phyloP scores from a whole-genome alignment of 2,113 vertebrate species.

The Lanius ludovicianus region DNA sequence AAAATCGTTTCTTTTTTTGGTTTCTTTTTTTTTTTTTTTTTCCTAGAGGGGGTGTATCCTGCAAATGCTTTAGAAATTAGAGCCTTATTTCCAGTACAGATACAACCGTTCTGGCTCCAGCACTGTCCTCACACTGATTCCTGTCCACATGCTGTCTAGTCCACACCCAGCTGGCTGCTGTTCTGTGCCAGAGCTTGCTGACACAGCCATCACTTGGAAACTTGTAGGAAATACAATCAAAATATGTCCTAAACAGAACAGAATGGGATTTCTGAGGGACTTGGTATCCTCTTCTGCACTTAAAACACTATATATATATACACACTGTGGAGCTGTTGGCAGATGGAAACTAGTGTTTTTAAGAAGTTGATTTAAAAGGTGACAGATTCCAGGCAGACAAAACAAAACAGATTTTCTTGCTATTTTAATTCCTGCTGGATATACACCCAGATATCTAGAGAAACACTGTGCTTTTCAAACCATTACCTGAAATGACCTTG shows the following conservation, averaged over 20 bases:
- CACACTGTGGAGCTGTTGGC: neutral
- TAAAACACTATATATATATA: neutral
- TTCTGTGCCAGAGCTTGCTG: neutral
- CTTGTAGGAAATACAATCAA: neutral
- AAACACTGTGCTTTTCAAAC: neutral
- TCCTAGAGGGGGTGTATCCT: neutral
- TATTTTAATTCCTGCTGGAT: neutral
- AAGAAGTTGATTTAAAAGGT: neutral
- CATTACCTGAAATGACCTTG: slow-evolving; percentile 5
- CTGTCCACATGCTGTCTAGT: neutral
- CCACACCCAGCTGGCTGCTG: slow-evolving; percentile 9
- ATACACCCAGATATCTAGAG: neutral
- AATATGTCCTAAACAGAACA: neutral
- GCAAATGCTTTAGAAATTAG: slow-evolving; percentile 16
- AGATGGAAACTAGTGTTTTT: neutral
- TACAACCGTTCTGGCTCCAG: neutral
- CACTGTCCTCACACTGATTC: slow-evolving; percentile 13
- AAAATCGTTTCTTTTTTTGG: neutral
- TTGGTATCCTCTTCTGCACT: neutral
- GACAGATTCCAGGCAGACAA: slow-evolving; percentile 7
- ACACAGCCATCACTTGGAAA: neutral
- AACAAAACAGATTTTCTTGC: neutral
- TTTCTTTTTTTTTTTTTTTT: neutral
- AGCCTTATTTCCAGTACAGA: slow-evolving; percentile 16
- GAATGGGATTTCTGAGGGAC: neutral